Evolutionary conservation across 2,113 vertebrate genomes (phyloP), one percentile per base, ranked within the genome.

Genomic region (Pelmatolapia mariae): DNA sequence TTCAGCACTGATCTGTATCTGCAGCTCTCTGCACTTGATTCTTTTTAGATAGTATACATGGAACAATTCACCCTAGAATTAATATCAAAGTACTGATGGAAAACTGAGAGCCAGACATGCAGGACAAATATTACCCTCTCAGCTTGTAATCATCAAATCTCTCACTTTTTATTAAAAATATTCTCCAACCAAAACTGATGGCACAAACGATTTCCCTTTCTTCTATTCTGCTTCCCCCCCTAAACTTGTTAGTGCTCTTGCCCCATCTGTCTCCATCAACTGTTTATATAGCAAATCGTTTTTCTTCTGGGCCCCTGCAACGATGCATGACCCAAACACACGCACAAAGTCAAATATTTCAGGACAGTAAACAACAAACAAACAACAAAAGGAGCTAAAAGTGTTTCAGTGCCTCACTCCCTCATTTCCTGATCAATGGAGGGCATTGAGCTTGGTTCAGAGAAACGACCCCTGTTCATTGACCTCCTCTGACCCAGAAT

Each of bases 321-420:
- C 36, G 24, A 59, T n/a, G 3, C 11, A 1, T 71, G 45, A 53
- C 24, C 15, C 26, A 18, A 73, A 71, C 38, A 59, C 83, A 52
- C 0, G 33, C 54, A 45, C 6, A 36, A 50, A 82, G 78, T 91
- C 90, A 86, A 29, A 87, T 57, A 50, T 80, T 84, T 84, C 81
- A 89, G 90, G 90, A 85, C 86, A 91, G 84, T 50, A 86, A 91
- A 93, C 45, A 78, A 78, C 43, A 78, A 50, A 50, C 88, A 90
- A 89, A 71, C 38, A 47, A 73, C 24, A 87, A 86, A 66, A 83
- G 71, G 63, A 53, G 81, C 81, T 85, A 89, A 86, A 91, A 88
- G 12, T 63, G 88, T 86, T 78, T 56, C 0, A 16, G 68, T 78
- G 47, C 31, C 22, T 43, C 56, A 5, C 24, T 19, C 53, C 84